Base-by-base conservation (phyloP, 1,140 invertebrate genomes). In the Bombus turneri region DNA sequence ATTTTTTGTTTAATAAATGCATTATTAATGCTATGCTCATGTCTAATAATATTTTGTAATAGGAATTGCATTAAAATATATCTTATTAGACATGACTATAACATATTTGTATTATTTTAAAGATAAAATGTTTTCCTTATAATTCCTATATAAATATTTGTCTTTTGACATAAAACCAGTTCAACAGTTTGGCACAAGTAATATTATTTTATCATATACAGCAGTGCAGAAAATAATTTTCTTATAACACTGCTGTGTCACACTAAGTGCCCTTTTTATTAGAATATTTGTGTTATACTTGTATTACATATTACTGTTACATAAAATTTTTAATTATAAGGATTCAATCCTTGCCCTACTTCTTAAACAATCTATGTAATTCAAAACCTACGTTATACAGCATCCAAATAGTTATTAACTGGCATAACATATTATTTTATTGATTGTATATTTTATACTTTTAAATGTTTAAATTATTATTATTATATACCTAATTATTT, bases 401-500 rank as follows among this genome's bases (percentile, higher is more conserved):
- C 22, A 72, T 59, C 15, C 34, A n/a, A 18, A 72, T 80, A 80
- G 4, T 59, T 22, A 72, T 72, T 80, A 84, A 80, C 31, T 34
- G 66, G 34, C 18, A 59, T 78, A 84, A 59, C 39, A 43, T 39
- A 22, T 34, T 85, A 80, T 28, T 37, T 72, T 64, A 83, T 34
- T 83, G 64, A 83, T 83, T 78, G 82, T 69, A 80, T 73, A 69
- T 43, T 72, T 85, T 64, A 73, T 73, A 53, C 59, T 62, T 80
- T 80, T 53, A 71, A 85, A 73, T n/a, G 34, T 74, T 85, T 13
- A 74, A 69, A 43, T 81, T 75, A 41, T n/a, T 57, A 6, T 64
- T 66, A 34, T 53, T 22, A 53, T 75, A 66, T 76, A 57, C n/a
- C 93, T 91, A 95, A 89, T 93, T 95, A 83, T 96, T 96, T 18